phyloP scores from a whole-genome alignment of 1,140 invertebrate genomes.

The Heliconius melpomene region DNA sequence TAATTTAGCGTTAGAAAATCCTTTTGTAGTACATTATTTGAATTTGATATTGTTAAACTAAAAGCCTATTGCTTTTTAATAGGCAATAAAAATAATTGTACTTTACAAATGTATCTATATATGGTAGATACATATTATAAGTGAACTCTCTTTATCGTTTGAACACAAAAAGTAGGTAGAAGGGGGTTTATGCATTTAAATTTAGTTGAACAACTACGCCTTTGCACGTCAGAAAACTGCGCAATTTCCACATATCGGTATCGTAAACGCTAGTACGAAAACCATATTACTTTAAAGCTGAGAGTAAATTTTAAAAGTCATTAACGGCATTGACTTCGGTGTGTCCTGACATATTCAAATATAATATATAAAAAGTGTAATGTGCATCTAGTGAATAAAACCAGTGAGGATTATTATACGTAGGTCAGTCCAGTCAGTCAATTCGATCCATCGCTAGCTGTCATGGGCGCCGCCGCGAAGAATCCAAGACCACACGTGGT shows the following conservation, averaged over 20 bases:
- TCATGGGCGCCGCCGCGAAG: conserved; percentile 73
- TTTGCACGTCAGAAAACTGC: conserved; percentile 46
- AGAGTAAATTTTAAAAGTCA: conserved; percentile 58
- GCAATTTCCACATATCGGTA: conserved; percentile 47
- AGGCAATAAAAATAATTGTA: background rate
- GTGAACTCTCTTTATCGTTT: background rate
- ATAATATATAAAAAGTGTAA: background rate
- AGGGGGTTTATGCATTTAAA: conserved; percentile 11
- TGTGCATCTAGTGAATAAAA: conserved; percentile 69
- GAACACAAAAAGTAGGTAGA: background rate
- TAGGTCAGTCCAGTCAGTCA: conserved; percentile 53
- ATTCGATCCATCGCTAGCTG: conserved; percentile 61
- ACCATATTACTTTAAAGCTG: conserved; percentile 53
- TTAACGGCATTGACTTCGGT: conserved; percentile 44
- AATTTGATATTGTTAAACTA: background rate
- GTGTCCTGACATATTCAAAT: conserved; percentile 54
- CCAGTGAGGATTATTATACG: conserved; percentile 57
- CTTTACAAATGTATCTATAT: background rate
- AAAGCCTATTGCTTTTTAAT: background rate
- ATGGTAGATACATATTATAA: background rate
- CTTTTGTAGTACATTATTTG: background rate
- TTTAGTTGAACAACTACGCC: conserved; percentile 26
- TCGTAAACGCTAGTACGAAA: conserved; percentile 46
- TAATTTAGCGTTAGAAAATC: background rate
- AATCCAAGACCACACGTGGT: conserved; percentile 73